Percentiles rank a stretch among this genome's conserved stretches.
Conservation (phyloP, 2,888 invertebrate species). For the Eucriotettix oculatus region DNA sequence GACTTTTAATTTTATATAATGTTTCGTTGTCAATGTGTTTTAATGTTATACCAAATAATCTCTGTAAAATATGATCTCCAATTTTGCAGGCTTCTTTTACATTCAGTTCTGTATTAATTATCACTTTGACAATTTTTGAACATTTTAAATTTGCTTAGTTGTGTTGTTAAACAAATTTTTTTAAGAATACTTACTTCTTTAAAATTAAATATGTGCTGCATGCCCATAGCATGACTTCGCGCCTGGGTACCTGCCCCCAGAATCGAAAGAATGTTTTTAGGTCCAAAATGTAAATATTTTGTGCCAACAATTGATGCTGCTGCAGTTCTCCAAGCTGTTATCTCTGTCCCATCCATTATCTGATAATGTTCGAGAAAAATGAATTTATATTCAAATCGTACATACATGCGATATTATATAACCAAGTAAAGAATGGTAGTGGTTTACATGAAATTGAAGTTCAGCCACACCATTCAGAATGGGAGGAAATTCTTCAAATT, state of each 20-base stretch:
- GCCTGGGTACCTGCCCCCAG: constrained; percentile 37
- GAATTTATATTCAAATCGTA: neutral
- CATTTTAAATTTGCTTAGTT: no score
- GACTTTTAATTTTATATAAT: neutral
- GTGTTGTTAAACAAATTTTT: neutral
- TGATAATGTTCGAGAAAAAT: constrained; percentile 11
- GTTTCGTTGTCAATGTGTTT: neutral
- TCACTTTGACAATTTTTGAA: no score
- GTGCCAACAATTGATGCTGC: constrained; percentile 39
- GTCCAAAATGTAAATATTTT: constrained; percentile 27
- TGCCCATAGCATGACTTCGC: constrained; percentile 31
- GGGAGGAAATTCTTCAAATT: no score
- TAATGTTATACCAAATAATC: no score
- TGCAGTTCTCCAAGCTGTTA: constrained; percentile 39
- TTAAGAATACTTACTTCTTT: constrained; percentile 19
- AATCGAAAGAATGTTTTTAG: constrained; percentile 24
- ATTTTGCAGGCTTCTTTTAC: no score
- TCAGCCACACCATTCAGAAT: no score
- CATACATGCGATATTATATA: neutral
- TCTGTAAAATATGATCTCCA: no score
- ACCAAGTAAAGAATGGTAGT: no score
- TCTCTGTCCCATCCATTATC: constrained; percentile 33
- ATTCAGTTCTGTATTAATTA: neutral
- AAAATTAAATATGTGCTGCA: constrained; percentile 29
- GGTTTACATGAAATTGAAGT: no score